phyloP scores from a whole-genome alignment of 1,140 invertebrate species.

The Melitaea cinxia region DNA sequence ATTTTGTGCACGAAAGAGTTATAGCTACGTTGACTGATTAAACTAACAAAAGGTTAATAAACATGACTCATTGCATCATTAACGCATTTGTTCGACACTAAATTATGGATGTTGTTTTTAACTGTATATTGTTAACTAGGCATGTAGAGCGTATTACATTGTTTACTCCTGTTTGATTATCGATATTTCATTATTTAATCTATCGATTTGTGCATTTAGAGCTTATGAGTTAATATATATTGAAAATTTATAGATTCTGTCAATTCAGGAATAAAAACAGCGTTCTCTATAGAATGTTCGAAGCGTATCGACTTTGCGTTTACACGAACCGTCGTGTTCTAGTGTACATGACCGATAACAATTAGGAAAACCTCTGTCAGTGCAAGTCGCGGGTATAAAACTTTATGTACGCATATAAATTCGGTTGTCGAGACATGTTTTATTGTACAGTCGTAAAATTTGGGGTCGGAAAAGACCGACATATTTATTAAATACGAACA shows the following conservation, averaged over 20 bases:
- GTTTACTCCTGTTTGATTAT: neutral
- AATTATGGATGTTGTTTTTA: slow-evolving; percentile 28
- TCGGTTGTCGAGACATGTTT: slow-evolving; percentile 81
- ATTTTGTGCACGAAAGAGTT: slow-evolving; percentile 58
- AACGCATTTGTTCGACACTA: slow-evolving; percentile 44
- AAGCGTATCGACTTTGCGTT: slow-evolving; percentile 32
- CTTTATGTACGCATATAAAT: slow-evolving; percentile 81
- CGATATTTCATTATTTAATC: neutral
- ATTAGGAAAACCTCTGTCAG: slow-evolving; percentile 71
- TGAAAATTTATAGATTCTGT: neutral
- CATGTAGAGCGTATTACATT: neutral
- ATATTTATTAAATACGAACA: slow-evolving; percentile 81
- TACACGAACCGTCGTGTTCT: slow-evolving; percentile 49
- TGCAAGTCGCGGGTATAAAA: slow-evolving; percentile 80
- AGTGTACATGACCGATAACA: slow-evolving; percentile 75
- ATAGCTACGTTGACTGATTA: slow-evolving; percentile 59
- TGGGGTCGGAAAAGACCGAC: slow-evolving; percentile 78
- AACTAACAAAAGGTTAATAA: slow-evolving; percentile 64
- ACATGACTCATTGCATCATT: slow-evolving; percentile 53
- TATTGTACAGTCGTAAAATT: slow-evolving; percentile 79
- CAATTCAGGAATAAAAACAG: neutral
- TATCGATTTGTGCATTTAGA: neutral
- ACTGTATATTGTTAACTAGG: slow-evolving; percentile 3
- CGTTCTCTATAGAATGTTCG: neutral
- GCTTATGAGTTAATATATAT: neutral